phyloP scores from a whole-genome alignment of 2,888 invertebrate genomes.

The Macropis europaea region DNA sequence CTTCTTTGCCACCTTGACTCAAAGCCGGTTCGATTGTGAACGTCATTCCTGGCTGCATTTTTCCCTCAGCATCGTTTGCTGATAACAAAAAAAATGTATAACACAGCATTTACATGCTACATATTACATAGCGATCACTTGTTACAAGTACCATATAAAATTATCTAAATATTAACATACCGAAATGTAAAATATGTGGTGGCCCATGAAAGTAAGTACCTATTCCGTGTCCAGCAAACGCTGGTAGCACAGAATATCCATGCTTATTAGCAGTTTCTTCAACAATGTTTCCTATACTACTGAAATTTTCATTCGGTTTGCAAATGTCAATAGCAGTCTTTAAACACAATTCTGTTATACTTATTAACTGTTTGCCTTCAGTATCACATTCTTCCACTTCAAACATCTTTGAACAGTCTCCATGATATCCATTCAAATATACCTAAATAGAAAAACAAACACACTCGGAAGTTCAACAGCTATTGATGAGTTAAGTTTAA shows the following conservation, averaged over 20 bases:
- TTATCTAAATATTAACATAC: conserved; percentile 79
- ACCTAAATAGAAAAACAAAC: conserved; percentile 81
- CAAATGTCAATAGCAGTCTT: conserved; percentile 82
- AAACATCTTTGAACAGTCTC: conserved; percentile 95
- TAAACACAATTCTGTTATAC: conserved; percentile 87
- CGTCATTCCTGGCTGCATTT: conserved; percentile 94
- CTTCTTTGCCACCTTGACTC: conserved; percentile 86
- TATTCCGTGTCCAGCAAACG: conserved; percentile 95
- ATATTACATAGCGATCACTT: not conserved
- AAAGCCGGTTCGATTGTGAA: conserved; percentile 97
- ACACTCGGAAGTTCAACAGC: not conserved
- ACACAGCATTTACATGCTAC: not conserved
- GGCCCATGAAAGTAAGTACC: conserved; percentile 95
- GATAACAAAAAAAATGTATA: conserved; percentile 52
- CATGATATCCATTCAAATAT: conserved; percentile 91
- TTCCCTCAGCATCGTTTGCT: conserved; percentile 85
- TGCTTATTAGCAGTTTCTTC: conserved; percentile 84
- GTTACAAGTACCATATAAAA: not conserved
- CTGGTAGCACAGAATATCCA: conserved; percentile 87
- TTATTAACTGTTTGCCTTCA: conserved; percentile 85
- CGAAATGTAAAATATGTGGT: conserved; percentile 92
- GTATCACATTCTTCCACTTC: conserved; percentile 91
- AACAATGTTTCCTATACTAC: conserved; percentile 83
- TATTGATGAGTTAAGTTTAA: too few relatives aligned
- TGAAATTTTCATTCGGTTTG: conserved; percentile 81